Percentiles rank a stretch among this genome's conserved stretches.
phyloP scores from a whole-genome alignment of 1,140 invertebrate species.

The Lutraria rhynchaena region DNA sequence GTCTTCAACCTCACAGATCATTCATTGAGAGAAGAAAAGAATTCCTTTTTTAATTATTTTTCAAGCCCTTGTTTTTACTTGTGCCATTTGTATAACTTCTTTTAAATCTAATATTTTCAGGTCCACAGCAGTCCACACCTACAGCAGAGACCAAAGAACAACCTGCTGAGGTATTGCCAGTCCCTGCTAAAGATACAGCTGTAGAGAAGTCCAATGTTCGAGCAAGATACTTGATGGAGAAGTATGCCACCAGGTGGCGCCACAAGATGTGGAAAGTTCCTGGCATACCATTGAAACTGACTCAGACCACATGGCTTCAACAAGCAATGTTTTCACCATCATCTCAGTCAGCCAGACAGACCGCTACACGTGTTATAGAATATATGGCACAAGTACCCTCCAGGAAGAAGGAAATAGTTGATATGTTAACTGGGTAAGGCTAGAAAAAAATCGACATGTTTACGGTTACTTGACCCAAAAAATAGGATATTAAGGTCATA shows the following conservation, averaged over 20 bases:
- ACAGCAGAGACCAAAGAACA: conserved; percentile 71
- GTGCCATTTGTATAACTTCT: no score
- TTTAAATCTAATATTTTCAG: no score
- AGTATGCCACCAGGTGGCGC: conserved; percentile 87
- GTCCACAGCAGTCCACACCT: conserved; percentile 2
- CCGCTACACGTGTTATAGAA: conserved; percentile 94
- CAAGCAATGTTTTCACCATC: conserved; percentile 95
- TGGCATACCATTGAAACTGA: conserved; percentile 70
- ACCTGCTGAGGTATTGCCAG: background rate
- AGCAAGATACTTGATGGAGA: conserved; percentile 88
- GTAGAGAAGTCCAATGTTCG: conserved; percentile 82
- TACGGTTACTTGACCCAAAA: no score
- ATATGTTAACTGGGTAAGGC: conserved; percentile 89
- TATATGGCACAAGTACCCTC: conserved; percentile 86
- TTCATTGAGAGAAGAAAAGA: no score
- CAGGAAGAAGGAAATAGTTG: conserved; percentile 86
- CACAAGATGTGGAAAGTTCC: conserved; percentile 80
- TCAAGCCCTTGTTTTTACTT: no score
- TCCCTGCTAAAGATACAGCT: background rate
- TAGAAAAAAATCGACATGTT: no score
- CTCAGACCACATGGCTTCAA: conserved; percentile 90
- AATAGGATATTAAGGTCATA: no score
- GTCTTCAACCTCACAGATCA: no score
- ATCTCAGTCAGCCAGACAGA: conserved; percentile 92
- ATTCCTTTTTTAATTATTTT: no score